Conservation (phyloP, 2,888 invertebrate genomes). For the Trimorus sp. region DNA sequence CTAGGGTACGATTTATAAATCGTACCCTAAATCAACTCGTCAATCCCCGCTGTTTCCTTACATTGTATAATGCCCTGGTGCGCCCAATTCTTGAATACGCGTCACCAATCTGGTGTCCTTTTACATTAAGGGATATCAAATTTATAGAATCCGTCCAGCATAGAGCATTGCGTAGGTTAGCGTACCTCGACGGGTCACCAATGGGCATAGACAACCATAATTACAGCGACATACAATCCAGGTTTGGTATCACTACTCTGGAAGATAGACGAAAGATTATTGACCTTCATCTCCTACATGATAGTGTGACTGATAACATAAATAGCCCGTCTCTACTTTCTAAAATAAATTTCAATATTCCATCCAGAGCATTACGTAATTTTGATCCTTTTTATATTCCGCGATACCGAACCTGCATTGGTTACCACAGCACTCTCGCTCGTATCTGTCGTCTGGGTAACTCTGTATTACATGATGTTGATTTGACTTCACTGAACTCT, state of each 20-base stretch:
- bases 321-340: neutral
- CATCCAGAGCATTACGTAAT: neutral
- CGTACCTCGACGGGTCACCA: conserved; percentile 19
- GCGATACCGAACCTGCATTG: conserved; percentile 3
- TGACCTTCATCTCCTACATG: neutral
- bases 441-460: no score
- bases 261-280: neutral
- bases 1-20: no score
- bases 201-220: conserved; percentile 17
- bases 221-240: neutral
- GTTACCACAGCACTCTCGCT: neutral
- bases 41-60: neutral
- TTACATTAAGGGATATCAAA: neutral
- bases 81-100: conserved; percentile 16
- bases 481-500: no score
- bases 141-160: conserved; percentile 27
- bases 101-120: conserved; percentile 8
- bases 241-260: neutral
- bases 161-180: conserved; percentile 21
- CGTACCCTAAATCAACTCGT: conserved; percentile 1
- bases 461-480: no score
- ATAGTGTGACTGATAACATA: neutral
- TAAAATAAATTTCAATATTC: neutral
- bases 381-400: conserved; percentile 3
- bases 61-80: neutral